Evolutionary conservation across 2,113 vertebrate species (phyloP).

Genomic region (Ia io): DNA sequence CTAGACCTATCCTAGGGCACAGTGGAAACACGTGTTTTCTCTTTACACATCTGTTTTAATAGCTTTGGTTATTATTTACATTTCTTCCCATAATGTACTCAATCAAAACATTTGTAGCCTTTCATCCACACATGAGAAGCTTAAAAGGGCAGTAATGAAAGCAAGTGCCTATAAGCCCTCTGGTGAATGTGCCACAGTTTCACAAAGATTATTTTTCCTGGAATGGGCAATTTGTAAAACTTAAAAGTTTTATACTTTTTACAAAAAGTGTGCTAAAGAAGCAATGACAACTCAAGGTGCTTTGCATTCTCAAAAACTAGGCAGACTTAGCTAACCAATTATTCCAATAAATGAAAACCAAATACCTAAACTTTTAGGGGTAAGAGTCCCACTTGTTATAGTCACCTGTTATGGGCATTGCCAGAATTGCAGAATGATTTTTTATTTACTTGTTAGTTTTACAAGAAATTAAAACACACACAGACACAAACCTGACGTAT

Average conservation of each 20-base stretch:
- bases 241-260: slow-evolving; percentile 52
- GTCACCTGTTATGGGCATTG: not conserved
- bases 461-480: not conserved
- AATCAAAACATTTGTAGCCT: slow-evolving; percentile 70
- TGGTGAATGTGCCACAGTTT: slow-evolving; percentile 30
- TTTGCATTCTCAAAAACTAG: not conserved
- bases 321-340: not conserved
- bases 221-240: slow-evolving; percentile 55
- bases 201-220: slow-evolving; percentile 62
- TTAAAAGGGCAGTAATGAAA: slow-evolving; percentile 60
- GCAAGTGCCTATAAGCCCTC: slow-evolving; percentile 1
- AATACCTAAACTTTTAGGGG: not conserved
- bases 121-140: slow-evolving; percentile 63
- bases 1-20: slow-evolving; percentile 10
- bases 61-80: slow-evolving; percentile 70
- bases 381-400: not conserved
- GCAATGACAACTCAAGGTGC: not conserved
- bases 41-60: slow-evolving; percentile 69
- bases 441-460: slow-evolving; percentile 25
- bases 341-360: not conserved
- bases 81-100: slow-evolving; percentile 67
- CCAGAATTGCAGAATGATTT: not conserved
- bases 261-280: slow-evolving; percentile 7
- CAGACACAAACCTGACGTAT: not conserved
- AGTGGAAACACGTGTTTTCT: slow-evolving; percentile 62